Conservation (phyloP, 2,888 invertebrate species). For the Lottia gigantea region DNA sequence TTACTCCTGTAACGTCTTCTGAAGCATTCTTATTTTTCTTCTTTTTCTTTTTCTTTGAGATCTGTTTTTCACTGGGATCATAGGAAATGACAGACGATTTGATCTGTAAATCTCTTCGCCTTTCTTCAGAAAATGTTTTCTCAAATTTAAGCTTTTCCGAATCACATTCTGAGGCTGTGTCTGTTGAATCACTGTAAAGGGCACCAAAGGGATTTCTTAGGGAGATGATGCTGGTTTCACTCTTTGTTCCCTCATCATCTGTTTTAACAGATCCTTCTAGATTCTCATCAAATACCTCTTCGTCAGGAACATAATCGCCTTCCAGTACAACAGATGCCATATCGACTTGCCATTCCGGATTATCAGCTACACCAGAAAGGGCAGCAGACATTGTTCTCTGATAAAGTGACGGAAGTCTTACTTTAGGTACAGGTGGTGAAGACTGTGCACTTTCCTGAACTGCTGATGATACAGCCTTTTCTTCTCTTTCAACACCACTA, state of each 20-base stretch:
- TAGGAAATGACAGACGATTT: not conserved
- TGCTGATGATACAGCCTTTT: not conserved
- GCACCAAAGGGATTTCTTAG: slow-evolving; percentile 18
- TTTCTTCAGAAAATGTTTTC: not conserved
- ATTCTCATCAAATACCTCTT: slow-evolving; percentile 11
- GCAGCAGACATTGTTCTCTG: slow-evolving; percentile 32
- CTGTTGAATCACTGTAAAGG: slow-evolving; percentile 18
- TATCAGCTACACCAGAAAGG: slow-evolving; percentile 24
- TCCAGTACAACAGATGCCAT: slow-evolving; percentile 5
- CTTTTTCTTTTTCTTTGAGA: slow-evolving; percentile 6
- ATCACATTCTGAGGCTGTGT: slow-evolving; percentile 20
- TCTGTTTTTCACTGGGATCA: not conserved
- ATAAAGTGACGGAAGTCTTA: slow-evolving; percentile 29
- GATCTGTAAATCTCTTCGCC: not conserved
- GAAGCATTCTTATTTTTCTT: not conserved
- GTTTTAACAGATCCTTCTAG: slow-evolving; percentile 4
- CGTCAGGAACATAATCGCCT: slow-evolving; percentile 8
- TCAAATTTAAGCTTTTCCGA: not conserved
- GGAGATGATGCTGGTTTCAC: slow-evolving; percentile 8
- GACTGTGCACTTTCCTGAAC: not conserved
- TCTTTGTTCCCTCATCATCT: slow-evolving; percentile 15
- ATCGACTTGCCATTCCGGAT: slow-evolving; percentile 13
- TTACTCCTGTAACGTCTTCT: not conserved
- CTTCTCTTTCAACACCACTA: not conserved
- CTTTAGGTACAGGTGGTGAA: slow-evolving; percentile 1